Percentiles rank a stretch among this genome's conserved stretches.
phyloP scores from a whole-genome alignment of 1,140 invertebrate species.

The Hylaeus anthracinus region DNA sequence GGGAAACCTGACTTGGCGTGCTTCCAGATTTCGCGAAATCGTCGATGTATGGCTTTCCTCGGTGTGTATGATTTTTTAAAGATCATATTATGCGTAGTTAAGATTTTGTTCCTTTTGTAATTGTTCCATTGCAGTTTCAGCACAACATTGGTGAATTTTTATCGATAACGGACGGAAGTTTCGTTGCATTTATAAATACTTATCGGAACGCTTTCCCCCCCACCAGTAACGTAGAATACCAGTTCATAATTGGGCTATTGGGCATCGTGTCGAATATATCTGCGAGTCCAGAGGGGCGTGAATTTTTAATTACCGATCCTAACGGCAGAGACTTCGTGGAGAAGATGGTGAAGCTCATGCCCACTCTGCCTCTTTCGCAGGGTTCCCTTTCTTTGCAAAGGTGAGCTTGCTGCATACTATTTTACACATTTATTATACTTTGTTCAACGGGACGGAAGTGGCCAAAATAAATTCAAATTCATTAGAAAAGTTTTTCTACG shows the following conservation, averaged over 20 bases:
- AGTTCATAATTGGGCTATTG: slow-evolving; percentile 76
- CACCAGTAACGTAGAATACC: slow-evolving; percentile 70
- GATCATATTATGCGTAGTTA: no score
- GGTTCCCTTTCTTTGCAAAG: slow-evolving; percentile 55
- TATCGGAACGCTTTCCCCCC: slow-evolving; percentile 69
- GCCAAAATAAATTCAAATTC: no score
- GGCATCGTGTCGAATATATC: slow-evolving; percentile 78
- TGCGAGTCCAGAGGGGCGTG: slow-evolving; percentile 70
- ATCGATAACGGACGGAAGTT: slow-evolving; percentile 72
- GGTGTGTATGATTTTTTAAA: slow-evolving; percentile 58
- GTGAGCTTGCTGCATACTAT: not conserved
- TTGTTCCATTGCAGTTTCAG: slow-evolving; percentile 63
- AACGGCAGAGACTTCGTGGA: slow-evolving; percentile 72
- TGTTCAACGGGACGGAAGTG: no score
- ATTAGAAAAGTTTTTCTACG: no score
- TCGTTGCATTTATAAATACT: slow-evolving; percentile 75
- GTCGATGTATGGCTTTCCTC: slow-evolving; percentile 71
- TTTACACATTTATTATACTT: no score
- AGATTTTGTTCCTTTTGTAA: not conserved
- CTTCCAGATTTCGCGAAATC: slow-evolving; percentile 69
- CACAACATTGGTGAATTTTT: slow-evolving; percentile 75
- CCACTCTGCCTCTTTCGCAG: slow-evolving; percentile 62
- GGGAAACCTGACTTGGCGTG: slow-evolving; percentile 75
- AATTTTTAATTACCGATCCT: slow-evolving; percentile 72
- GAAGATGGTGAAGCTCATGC: slow-evolving; percentile 68